A percentile compares a stretch with the other conserved stretches of the same genome.
These are phyloP conservation scores for Hippocampus barbouri DNA, from an alignment of 2,113 vertebrate species.

Conservation along the genomic window DNA sequence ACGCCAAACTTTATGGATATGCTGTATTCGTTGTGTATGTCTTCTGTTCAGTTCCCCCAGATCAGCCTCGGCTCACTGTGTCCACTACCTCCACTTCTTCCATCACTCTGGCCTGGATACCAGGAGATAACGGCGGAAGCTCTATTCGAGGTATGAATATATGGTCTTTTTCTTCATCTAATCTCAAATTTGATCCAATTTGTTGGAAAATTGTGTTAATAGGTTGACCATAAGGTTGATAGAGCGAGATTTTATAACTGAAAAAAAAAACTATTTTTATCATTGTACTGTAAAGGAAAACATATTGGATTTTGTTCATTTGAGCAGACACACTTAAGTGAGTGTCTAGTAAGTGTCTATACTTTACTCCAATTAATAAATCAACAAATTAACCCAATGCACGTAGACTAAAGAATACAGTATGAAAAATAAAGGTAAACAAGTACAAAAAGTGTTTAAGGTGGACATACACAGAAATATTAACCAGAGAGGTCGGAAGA, in stretches of 20 bases:
- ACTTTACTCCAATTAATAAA: no score
- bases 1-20: no score
- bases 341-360: not conserved
- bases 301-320: not conserved
- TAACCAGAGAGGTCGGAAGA: conserved; percentile 26
- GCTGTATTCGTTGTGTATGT: conserved; percentile 7
- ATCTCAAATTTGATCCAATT: not conserved
- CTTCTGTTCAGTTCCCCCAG: conserved; percentile 82
- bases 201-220: not conserved
- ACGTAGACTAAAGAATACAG: conserved; percentile 9
- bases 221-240: no score
- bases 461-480: conserved; percentile 7
- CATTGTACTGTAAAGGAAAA: not conserved
- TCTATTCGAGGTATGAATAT: conserved; percentile 68
- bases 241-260: no score
- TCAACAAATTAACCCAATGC: no score
- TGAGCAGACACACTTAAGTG: not conserved
- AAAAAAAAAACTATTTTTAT: no score
- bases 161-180: not conserved
- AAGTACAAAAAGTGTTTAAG: conserved; percentile 23
- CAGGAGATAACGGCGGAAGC: conserved; percentile 93
- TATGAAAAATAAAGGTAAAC: conserved; percentile 15
- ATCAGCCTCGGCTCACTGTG: conserved; percentile 93
- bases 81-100: conserved; percentile 95
- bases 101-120: conserved; percentile 96